phyloP scores from a whole-genome alignment of 1,140 invertebrate genomes.

The Periplaneta americana region DNA sequence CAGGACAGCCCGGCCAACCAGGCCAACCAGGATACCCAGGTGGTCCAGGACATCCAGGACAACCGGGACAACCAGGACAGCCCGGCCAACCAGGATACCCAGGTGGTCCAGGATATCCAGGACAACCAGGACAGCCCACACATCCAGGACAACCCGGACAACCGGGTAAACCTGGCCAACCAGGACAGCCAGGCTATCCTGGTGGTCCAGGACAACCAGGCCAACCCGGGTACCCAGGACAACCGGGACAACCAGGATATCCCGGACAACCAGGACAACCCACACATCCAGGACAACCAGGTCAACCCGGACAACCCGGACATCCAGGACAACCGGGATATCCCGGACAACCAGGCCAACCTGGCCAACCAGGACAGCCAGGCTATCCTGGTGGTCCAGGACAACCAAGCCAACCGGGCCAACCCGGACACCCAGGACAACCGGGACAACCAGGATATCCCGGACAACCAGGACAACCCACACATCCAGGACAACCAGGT shows the following conservation, averaged over 20 bases:
- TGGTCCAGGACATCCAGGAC: no score
- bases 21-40: constrained; percentile 18
- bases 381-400: constrained; percentile 34
- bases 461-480: constrained; percentile 38
- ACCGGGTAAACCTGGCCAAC: constrained; percentile 27
- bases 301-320: constrained; percentile 4
- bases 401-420: constrained; percentile 33
- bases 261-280: not conserved
- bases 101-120: no score
- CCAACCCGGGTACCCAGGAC: not conserved
- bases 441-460: constrained; percentile 36
- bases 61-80: no score
- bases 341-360: constrained; percentile 22
- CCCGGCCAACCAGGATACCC: no score
- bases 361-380: constrained; percentile 25
- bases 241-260: constrained; percentile 33
- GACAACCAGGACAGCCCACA: no score
- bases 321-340: constrained; percentile 19
- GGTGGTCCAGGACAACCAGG: constrained; percentile 15
- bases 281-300: constrained; percentile 14
- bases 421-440: constrained; percentile 26
- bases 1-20: no score
- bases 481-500: constrained; percentile 29
- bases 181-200: not conserved
- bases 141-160: no score